phyloP scores from a whole-genome alignment of 2,888 invertebrate species.

The Euplexia lucipara region DNA sequence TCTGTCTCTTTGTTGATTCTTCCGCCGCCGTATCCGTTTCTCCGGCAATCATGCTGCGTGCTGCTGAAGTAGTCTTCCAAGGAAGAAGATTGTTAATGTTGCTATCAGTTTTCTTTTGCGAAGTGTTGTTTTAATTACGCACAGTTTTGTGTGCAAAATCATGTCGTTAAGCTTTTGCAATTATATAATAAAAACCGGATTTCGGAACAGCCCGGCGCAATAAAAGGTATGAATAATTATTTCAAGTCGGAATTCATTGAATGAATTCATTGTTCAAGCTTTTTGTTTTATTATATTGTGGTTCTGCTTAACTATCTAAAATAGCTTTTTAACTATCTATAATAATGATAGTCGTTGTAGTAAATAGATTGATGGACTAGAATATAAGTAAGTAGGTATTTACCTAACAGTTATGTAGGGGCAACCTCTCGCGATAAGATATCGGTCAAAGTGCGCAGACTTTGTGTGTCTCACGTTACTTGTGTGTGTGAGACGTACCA shows the following conservation, averaged over 20 bases:
- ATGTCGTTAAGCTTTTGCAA: background rate
- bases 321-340: no score
- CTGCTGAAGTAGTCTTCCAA: constrained; percentile 9
- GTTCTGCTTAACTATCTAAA: no score
- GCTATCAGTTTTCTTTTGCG: no score
- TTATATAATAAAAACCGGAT: background rate
- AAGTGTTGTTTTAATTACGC: background rate
- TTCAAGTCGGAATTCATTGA: no score
- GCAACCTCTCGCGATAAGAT: constrained; percentile 66
- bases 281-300: no score
- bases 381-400: constrained; percentile 56
- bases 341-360: constrained; percentile 13
- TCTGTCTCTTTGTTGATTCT: no score
- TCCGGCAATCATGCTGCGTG: no score
- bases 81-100: background rate
- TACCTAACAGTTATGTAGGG: constrained; percentile 57
- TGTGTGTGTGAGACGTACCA: constrained; percentile 56
- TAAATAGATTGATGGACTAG: constrained; percentile 48
- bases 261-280: background rate
- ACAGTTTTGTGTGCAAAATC: background rate
- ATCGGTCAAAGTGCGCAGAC: constrained; percentile 66
- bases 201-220: no score
- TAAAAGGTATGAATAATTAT: no score
- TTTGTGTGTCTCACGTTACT: constrained; percentile 60
- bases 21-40: no score